A percentile compares a stretch with the other conserved stretches of the same genome.
Conservation (phyloP, 2,797 vertebrate genomes). For the Eurystomus glaucurus region DNA sequence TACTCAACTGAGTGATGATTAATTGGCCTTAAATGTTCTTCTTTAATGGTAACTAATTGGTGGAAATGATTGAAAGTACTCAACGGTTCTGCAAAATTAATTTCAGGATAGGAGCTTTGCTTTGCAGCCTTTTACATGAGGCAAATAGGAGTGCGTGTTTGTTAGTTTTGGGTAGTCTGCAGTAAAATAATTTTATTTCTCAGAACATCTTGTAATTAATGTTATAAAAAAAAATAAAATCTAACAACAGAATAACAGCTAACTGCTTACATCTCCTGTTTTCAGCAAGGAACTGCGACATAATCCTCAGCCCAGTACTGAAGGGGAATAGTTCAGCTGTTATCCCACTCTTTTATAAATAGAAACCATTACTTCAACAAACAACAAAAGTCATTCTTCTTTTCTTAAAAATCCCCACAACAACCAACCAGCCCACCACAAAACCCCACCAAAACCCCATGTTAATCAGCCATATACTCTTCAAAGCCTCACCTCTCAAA, state of each 20-base stretch:
- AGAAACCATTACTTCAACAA: neutral
- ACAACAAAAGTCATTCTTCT: neutral
- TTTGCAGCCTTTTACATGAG: neutral
- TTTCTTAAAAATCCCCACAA: neutral
- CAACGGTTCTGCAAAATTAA: neutral
- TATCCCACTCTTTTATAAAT: neutral
- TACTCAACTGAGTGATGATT: neutral
- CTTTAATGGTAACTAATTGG: neutral
- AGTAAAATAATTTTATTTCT: neutral
- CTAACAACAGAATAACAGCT: neutral
- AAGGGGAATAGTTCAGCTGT: neutral
- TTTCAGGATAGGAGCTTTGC: conserved; percentile 11
- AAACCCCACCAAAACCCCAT: fast-evolving
- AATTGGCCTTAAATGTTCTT: neutral
- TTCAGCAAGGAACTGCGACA: neutral
- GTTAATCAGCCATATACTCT: neutral
- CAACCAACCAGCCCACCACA: neutral
- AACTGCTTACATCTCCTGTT: neutral
- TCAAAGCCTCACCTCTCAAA: neutral
- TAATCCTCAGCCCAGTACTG: neutral
- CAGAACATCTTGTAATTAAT: neutral
- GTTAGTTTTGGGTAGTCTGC: neutral
- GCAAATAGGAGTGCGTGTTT: neutral
- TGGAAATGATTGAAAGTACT: neutral
- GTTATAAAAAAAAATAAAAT: neutral